Conservation (phyloP, 2,797 vertebrate genomes). For the Orientallactaga sibirica region DNA sequence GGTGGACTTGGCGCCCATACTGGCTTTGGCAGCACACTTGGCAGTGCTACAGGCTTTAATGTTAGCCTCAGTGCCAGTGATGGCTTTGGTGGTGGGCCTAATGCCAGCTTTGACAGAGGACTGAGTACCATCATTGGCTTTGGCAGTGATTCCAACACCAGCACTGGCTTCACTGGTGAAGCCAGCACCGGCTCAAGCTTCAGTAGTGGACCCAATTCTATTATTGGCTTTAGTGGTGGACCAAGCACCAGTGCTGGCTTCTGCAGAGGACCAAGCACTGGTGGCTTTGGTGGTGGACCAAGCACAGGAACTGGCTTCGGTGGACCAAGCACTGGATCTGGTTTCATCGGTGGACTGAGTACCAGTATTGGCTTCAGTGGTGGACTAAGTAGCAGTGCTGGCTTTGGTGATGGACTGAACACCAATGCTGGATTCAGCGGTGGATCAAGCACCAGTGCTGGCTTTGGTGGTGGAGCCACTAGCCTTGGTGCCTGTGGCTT, state of each 20-base stretch:
- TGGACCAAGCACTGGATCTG: conserved; percentile 50
- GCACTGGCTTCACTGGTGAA: conserved; percentile 71
- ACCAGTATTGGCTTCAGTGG: conserved; percentile 32
- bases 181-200: conserved; percentile 55
- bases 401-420: conserved; percentile 51
- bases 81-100: conserved; percentile 67
- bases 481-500: conserved; percentile 72
- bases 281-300: conserved; percentile 60
- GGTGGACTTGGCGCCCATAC: conserved; percentile 39
- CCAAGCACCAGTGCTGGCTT: conserved; percentile 60
- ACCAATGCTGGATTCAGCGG: conserved; percentile 39
- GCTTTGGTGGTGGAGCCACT: conserved; percentile 52
- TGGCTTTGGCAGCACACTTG: conserved; percentile 57
- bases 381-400: conserved; percentile 52
- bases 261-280: conserved; percentile 58
- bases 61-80: conserved; percentile 59
- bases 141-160: conserved; percentile 72
- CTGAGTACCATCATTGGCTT: conserved; percentile 73
- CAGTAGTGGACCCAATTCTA: conserved; percentile 64
- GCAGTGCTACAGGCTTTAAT: conserved; percentile 58
- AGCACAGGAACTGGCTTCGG: conserved; percentile 52
- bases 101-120: conserved; percentile 71
- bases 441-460: conserved; percentile 46
- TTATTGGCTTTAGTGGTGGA: conserved; percentile 67
- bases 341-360: conserved; percentile 62